Evolutionary conservation across 2,113 vertebrate species (phyloP).

Genomic region (Vimba vimba): DNA sequence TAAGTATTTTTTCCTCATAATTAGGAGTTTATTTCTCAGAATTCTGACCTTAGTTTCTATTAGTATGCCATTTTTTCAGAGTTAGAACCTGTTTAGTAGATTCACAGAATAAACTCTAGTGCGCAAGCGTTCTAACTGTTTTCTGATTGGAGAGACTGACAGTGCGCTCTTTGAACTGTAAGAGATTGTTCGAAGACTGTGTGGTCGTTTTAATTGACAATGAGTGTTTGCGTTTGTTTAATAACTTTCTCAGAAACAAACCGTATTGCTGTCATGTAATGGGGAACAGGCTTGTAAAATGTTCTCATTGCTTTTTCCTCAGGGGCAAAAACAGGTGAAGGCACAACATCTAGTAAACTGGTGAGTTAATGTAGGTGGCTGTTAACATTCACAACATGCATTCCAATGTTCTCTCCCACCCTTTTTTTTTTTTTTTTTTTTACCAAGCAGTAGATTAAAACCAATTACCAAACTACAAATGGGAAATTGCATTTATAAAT

Average conservation of each 20-base stretch:
- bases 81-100: not conserved
- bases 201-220: conserved; percentile 22
- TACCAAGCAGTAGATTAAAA: not conserved
- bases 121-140: not conserved
- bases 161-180: not conserved
- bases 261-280: conserved; percentile 15
- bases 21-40: too few relatives aligned
- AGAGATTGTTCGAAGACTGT: conserved; percentile 28
- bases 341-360: conserved; percentile 82
- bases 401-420: not conserved
- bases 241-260: conserved; percentile 36
- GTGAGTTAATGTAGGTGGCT: conserved; percentile 74
- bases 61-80: too few relatives aligned
- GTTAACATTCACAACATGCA: conserved; percentile 23
- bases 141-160: not conserved
- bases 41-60: too few relatives aligned
- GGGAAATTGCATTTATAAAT: not conserved
- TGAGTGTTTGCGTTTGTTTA: conserved; percentile 13
- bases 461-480: not conserved
- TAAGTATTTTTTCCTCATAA: too few relatives aligned
- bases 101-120: not conserved
- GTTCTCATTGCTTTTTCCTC: conserved; percentile 50
- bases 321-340: conserved; percentile 83
- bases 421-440: not conserved
- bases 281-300: conserved; percentile 31